A percentile compares a stretch with the other conserved stretches of the same genome.
These are phyloP conservation scores for Nudaria mundana DNA, from an alignment of 2,888 invertebrate genomes.

Conservation along the genomic window DNA sequence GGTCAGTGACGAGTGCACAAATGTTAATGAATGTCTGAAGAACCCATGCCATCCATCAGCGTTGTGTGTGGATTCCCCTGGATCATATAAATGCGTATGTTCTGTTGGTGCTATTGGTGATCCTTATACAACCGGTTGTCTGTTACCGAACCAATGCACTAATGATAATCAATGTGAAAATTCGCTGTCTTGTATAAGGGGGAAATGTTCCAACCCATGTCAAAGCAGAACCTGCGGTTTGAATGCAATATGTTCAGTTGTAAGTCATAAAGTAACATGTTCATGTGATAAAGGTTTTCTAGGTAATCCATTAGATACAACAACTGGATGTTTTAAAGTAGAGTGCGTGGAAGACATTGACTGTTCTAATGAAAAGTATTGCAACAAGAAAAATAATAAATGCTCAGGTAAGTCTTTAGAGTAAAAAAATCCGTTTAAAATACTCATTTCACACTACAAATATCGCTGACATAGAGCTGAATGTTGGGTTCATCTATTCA, in stretches of 20 bases:
- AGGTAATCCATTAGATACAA: conserved; percentile 88
- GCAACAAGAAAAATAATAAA: conserved; percentile 88
- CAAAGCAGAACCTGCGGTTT: conserved; percentile 86
- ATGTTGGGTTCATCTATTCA: too few relatives aligned
- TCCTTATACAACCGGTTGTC: conserved; percentile 85
- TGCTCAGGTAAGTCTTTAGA: conserved; percentile 84
- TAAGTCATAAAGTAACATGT: conserved; percentile 87
- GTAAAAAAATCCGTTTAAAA: not conserved
- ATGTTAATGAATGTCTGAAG: conserved; percentile 91
- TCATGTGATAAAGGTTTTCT: conserved; percentile 90
- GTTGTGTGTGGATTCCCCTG: conserved; percentile 88
- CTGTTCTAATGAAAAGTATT: conserved; percentile 88
- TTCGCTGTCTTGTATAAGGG: conserved; percentile 86
- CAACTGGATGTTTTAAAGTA: conserved; percentile 93
- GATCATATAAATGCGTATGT: conserved; percentile 90
- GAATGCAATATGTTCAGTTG: conserved; percentile 88
- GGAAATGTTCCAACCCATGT: conserved; percentile 92
- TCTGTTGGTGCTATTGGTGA: conserved; percentile 89
- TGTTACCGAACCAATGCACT: conserved; percentile 88
- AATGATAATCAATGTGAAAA: conserved; percentile 88
- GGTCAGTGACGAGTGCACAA: conserved; percentile 87
- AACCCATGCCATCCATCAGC: conserved; percentile 90
- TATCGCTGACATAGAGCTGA: too few relatives aligned
- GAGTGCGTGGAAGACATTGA: conserved; percentile 91
- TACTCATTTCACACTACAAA: too few relatives aligned